Base-by-base conservation (phyloP, 2,888 invertebrate genomes). In the Aphrophora alni region DNA sequence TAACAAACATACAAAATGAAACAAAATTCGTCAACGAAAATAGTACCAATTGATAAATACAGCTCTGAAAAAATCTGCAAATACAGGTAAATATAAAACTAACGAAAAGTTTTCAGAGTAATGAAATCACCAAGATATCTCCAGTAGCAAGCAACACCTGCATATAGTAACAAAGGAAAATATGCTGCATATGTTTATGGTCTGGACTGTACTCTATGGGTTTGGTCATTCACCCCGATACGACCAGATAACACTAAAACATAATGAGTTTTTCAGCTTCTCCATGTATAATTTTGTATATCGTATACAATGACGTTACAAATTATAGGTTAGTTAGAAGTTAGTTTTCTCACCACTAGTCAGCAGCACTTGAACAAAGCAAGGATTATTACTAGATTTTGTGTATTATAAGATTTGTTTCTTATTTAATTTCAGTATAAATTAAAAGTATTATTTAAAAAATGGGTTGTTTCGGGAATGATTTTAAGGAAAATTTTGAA, bases 221-320 rank as follows among this genome's bases (percentile, higher is more conserved):
- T 59, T 59, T 21, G 59, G 78, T 78, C 78, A 25, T 78, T 78
- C 78, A 73, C 78, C 78, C 51, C 75, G 28, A 75, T 75, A 75
- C 44, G 28, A 51, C 78, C 38, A 78, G 78, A 78, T 74, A 68
- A 79, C 73, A 73, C 68, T 79, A 79, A 59, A 59, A 74, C 68
- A 79, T 73, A 78, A 78, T 78, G 78, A 74, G 78, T 59, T 79
- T 74, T 79, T 79, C 59, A 78, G 73, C 68, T 59, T 73, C 59
- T 68, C 78, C 74, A 74, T 79, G 69, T 79, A 74, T 79, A 79
- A 79, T 74, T 59, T 79, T 74, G 78, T 79, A 74, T 79, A 79
- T 79, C n/a, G 74, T 79, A 74, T 69, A 79, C 78, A 74, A 79
- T 79, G 78, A 79, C 74, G n/a, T 79, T 79, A 74, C 78, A 79